Evolutionary conservation across 2,888 invertebrate species (phyloP).

Genomic region (Sepioteuthis lessoniana): DNA sequence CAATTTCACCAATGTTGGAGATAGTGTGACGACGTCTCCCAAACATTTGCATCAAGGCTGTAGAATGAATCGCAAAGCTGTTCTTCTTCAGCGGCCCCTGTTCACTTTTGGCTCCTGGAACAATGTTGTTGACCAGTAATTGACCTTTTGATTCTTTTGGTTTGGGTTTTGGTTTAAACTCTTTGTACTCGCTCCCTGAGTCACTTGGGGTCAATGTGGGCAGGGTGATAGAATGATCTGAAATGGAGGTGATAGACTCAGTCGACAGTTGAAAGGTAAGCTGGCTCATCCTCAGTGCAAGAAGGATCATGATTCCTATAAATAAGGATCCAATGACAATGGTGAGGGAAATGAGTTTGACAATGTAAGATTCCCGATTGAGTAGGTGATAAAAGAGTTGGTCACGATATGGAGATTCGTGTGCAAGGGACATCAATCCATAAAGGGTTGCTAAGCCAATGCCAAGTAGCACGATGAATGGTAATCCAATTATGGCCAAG

Average conservation of each 20-base stretch:
- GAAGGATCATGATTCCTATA: background rate
- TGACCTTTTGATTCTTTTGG: background rate
- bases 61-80: slow-evolving; percentile 66
- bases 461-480: slow-evolving; percentile 42
- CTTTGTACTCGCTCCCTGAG: slow-evolving; percentile 46
- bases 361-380: slow-evolving; percentile 57
- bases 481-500: slow-evolving; percentile 15
- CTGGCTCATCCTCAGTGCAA: slow-evolving; percentile 34
- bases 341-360: slow-evolving; percentile 58
- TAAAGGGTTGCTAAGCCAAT: slow-evolving; percentile 57
- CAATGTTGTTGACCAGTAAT: background rate
- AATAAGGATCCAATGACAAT: slow-evolving; percentile 47
- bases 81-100: slow-evolving; percentile 45
- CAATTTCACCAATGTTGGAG: slow-evolving; percentile 64
- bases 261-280: background rate
- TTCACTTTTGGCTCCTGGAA: background rate
- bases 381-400: slow-evolving; percentile 55
- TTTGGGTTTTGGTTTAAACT: slow-evolving; percentile 12
- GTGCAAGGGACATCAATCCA: slow-evolving; percentile 56
- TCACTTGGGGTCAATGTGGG: slow-evolving; percentile 37
- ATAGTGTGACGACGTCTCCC: slow-evolving; percentile 69
- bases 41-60: slow-evolving; percentile 59
- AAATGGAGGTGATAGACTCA: slow-evolving; percentile 50
- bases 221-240: slow-evolving; percentile 44
- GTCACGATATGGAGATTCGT: slow-evolving; percentile 49